Conservation (phyloP, 2,888 invertebrate genomes). For the Allacma fusca region DNA sequence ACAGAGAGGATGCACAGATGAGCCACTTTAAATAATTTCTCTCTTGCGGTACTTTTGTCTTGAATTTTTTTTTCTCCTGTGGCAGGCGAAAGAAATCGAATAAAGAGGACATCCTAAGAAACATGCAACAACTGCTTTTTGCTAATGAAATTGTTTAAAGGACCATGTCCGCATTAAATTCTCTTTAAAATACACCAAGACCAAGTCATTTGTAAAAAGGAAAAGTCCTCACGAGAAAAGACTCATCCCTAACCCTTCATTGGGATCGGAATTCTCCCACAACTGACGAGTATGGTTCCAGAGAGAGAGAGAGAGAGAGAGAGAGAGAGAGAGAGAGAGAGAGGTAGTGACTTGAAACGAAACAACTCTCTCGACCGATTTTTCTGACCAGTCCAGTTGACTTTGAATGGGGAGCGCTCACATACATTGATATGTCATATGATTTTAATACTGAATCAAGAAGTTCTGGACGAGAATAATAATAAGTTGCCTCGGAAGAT, state of each 20-base stretch:
- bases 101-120: not conserved
- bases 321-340: too few species aligned
- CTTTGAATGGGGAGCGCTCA: too few species aligned
- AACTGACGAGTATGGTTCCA: too few species aligned
- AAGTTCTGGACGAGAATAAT: slow-evolving; percentile 1
- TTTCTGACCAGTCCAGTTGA: too few species aligned
- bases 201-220: not conserved
- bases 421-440: slow-evolving; percentile 1
- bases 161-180: slow-evolving; percentile 3
- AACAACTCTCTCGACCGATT: too few species aligned
- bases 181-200: not conserved
- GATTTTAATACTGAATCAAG: not conserved
- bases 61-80: slow-evolving; percentile 21
- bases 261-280: too few species aligned
- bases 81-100: slow-evolving; percentile 30
- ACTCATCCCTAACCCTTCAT: too few species aligned
- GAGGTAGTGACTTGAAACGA: too few species aligned
- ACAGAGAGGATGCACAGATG: slow-evolving; percentile 18
- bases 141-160: slow-evolving; percentile 36
- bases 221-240: not conserved
- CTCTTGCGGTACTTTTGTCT: slow-evolving; percentile 40
- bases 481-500: not conserved
- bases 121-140: slow-evolving; percentile 31
- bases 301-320: too few species aligned
- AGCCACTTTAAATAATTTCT: slow-evolving; percentile 46